phyloP scores from a whole-genome alignment of 2,113 vertebrate genomes.

The Mola mola region DNA sequence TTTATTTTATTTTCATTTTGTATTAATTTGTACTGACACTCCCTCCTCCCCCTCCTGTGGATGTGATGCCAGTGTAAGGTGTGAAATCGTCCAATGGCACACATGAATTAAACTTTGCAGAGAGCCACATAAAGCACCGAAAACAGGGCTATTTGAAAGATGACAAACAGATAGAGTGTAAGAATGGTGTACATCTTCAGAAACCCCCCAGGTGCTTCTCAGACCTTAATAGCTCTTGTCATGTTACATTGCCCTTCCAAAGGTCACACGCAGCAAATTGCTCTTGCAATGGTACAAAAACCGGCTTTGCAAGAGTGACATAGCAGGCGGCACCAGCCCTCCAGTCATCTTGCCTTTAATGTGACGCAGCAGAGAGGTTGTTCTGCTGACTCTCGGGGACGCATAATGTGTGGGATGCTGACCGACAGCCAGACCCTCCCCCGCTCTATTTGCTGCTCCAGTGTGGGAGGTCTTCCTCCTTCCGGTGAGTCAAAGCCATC shows the following conservation, averaged over 20 bases:
- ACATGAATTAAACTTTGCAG: neutral
- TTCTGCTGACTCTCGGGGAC: slow-evolving; percentile 68
- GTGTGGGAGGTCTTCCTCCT: slow-evolving; percentile 45
- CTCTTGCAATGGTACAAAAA: slow-evolving; percentile 64
- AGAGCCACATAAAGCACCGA: slow-evolving; percentile 15
- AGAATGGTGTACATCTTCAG: slow-evolving; percentile 52
- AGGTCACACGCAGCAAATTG: slow-evolving; percentile 76
- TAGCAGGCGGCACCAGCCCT: slow-evolving; percentile 60
- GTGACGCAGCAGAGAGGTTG: slow-evolving; percentile 62
- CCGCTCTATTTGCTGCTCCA: slow-evolving; percentile 20
- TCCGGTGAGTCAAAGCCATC: slow-evolving; percentile 49
- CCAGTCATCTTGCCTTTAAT: slow-evolving; percentile 59
- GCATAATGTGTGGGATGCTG: slow-evolving; percentile 49
- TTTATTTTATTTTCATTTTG: too few relatives aligned
- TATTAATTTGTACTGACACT: slow-evolving; percentile 3
- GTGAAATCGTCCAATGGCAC: slow-evolving; percentile 20
- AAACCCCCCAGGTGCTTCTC: slow-evolving; percentile 57
- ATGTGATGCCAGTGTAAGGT: neutral
- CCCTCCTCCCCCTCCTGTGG: neutral
- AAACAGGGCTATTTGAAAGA: slow-evolving; percentile 37
- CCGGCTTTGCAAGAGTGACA: slow-evolving; percentile 70
- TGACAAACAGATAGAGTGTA: slow-evolving; percentile 44
- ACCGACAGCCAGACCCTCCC: slow-evolving; percentile 47
- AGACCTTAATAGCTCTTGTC: slow-evolving; percentile 74
- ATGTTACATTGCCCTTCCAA: slow-evolving; percentile 72